These are phyloP conservation scores for Melinaea marsaeus DNA, from an alignment of 2,888 invertebrate species.

Conservation along the genomic window DNA sequence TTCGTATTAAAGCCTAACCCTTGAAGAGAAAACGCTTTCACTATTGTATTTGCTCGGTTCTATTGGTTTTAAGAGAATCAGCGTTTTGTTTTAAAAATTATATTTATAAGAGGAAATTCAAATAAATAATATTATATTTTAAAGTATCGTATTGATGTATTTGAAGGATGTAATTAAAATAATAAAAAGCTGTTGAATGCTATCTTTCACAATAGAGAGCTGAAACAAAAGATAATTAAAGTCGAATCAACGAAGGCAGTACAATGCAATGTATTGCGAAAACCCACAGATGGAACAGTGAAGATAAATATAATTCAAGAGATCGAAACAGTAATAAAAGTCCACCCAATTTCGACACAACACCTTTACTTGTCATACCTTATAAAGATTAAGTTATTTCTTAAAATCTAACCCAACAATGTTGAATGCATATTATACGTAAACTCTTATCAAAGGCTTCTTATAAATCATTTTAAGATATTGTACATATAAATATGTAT, in stretches of 20 bases:
- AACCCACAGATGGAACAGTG: slow-evolving; percentile 20
- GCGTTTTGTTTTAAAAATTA: slow-evolving; percentile 16
- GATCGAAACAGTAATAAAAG: slow-evolving; percentile 3
- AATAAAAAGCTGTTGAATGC: slow-evolving; percentile 59
- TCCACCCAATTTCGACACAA: neutral
- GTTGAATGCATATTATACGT: too few species aligned
- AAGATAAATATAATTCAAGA: slow-evolving; percentile 10
- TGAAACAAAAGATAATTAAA: slow-evolving; percentile 60
- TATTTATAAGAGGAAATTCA: neutral
- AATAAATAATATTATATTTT: neutral
- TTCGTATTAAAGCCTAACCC: slow-evolving; percentile 5
- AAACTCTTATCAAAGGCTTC: too few species aligned
- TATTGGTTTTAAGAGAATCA: slow-evolving; percentile 8
- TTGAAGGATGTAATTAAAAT: slow-evolving; percentile 33
- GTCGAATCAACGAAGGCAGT: slow-evolving; percentile 37
- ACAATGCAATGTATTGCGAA: slow-evolving; percentile 35
- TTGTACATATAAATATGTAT: too few species aligned
- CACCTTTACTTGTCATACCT: neutral
- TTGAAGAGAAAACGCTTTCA: slow-evolving; percentile 15
- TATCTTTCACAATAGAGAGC: slow-evolving; percentile 55
- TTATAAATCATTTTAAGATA: too few species aligned
- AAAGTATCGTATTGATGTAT: slow-evolving; percentile 23
- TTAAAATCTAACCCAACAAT: neutral
- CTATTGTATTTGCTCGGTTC: slow-evolving; percentile 10
- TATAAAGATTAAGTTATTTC: neutral